Evolutionary conservation across 1,140 invertebrate species (phyloP).

Genomic region (Megathymus violae): DNA sequence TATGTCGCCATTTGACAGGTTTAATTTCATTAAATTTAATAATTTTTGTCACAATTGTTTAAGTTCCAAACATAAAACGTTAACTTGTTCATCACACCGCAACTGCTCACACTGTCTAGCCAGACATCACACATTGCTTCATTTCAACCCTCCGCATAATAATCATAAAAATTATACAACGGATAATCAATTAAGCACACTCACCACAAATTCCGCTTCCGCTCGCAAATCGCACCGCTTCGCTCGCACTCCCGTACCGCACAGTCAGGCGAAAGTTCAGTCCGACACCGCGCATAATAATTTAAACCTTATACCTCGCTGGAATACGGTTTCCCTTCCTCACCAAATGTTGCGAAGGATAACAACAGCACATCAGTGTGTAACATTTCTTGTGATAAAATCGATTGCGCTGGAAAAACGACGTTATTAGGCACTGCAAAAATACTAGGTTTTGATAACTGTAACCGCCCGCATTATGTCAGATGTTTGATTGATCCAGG

Average conservation of each 20-base stretch:
- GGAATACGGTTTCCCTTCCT: slow-evolving; percentile 3
- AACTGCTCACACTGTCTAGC: slow-evolving; percentile 13
- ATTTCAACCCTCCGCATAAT: slow-evolving; percentile 6
- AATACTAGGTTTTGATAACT: slow-evolving; percentile 20
- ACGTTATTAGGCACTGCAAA: slow-evolving; percentile 20
- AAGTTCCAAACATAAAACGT: slow-evolving; percentile 24
- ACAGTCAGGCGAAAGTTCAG: not conserved
- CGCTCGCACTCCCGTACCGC: not conserved
- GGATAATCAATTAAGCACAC: slow-evolving; percentile 6
- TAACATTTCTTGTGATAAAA: slow-evolving; percentile 15
- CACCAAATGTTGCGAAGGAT: slow-evolving; percentile 3
- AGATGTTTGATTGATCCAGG: slow-evolving; percentile 14
- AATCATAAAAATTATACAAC: slow-evolving; percentile 1
- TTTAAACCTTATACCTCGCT: not conserved
- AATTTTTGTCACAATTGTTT: slow-evolving; percentile 31
- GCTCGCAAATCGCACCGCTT: not conserved
- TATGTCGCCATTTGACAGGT: slow-evolving; percentile 25
- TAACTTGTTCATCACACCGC: slow-evolving; percentile 21
- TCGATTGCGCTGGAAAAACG: not conserved
- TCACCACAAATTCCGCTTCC: not conserved
- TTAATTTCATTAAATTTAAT: slow-evolving; percentile 24
- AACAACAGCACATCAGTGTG: slow-evolving; percentile 14
- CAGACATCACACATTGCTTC: slow-evolving; percentile 18
- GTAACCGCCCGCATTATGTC: slow-evolving; percentile 19
- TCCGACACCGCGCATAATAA: slow-evolving; percentile 1